Base-by-base conservation (phyloP, 2,113 vertebrate genomes). In the Stictonetta naevosa region DNA sequence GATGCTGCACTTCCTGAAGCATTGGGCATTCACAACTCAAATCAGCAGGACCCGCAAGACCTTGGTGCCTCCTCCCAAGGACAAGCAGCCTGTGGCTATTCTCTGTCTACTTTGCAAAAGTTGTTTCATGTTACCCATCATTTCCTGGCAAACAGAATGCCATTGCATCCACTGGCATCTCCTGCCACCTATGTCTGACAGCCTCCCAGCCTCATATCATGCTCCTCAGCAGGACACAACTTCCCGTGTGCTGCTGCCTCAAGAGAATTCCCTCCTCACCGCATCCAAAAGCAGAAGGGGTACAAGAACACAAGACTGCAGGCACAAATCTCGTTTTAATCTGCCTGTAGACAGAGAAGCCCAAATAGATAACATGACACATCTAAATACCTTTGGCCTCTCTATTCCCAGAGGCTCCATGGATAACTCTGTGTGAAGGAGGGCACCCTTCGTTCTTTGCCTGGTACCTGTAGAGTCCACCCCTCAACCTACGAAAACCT, bases 191-290 rank as follows among this genome's bases (percentile, higher is more conserved):
- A 8, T 2, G 17, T 48, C 3, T 48, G 29, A 52, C 34, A 94
- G 34, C 6, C 28, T 77, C 15, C 21, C 1, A 1, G 36, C 16
- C 36, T 53, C 36, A 33, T 1, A 1, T 5, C 31, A 50, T 40
- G 34, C 48, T 93, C 11, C 38, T 74, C 48, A n/a, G 18, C 14
- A 84, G 28, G 4, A 82, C 53, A 67, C 7, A 20, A 18, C 18
- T 50, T 55, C 25, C 33, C 14, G 29, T 44, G 10, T 53, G 40
- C 33, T 78, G 34, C 52, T 69, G 44, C 25, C 28, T 66, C 28
- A 44, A 0, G 1, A 48, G 34, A 95, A 85, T 44, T 80, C 29
- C 13, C 22, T 79, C 38, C 59, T 88, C 10, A 60, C 6, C 0
- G 1, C 18, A 69, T 82, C 23, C 76, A 31, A 88, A 84, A 75